phyloP scores from a whole-genome alignment of 2,797 vertebrate species.

The Takifugu ocellatus region DNA sequence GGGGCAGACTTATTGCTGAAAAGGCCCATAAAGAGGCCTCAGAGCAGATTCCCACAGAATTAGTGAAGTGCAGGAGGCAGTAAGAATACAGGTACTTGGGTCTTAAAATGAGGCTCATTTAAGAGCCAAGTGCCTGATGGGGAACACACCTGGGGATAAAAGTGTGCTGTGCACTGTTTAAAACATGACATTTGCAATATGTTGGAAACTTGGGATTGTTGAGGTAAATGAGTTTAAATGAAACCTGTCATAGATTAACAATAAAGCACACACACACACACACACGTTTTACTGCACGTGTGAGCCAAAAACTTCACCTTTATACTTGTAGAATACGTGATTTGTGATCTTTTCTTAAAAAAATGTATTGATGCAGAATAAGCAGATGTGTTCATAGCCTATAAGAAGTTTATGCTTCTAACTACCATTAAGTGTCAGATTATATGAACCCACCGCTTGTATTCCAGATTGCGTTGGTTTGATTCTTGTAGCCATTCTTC shows the following conservation, averaged over 20 bases:
- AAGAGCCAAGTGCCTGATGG: slow-evolving; percentile 22
- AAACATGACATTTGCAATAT: not conserved
- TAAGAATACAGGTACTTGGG: slow-evolving; percentile 42
- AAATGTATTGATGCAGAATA: too few species aligned
- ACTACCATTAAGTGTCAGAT: not conserved
- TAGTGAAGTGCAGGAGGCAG: slow-evolving; percentile 44
- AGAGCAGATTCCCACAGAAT: slow-evolving; percentile 54
- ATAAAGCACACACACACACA: not conserved
- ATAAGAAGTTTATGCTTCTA: too few species aligned
- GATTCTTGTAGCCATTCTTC: slow-evolving; percentile 73
- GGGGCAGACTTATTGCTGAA: slow-evolving; percentile 44
- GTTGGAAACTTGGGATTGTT: slow-evolving; percentile 6
- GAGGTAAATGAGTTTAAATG: slow-evolving; percentile 5
- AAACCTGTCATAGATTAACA: too few species aligned
- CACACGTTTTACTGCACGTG: not conserved
- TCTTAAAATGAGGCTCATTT: slow-evolving; percentile 49
- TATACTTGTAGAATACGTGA: not conserved
- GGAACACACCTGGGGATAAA: slow-evolving; percentile 60
- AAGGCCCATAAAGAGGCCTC: slow-evolving; percentile 29
- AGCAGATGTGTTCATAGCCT: not conserved
- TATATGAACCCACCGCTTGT: slow-evolving; percentile 74
- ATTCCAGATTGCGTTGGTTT: slow-evolving; percentile 77
- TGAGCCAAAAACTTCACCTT: too few species aligned
- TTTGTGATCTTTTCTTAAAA: not conserved
- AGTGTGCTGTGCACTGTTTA: slow-evolving; percentile 42